A percentile compares a stretch with the other conserved stretches of the same genome.
These are phyloP conservation scores for Trogon melanurus DNA, from an alignment of 2,113 vertebrate species.

Conservation along the genomic window DNA sequence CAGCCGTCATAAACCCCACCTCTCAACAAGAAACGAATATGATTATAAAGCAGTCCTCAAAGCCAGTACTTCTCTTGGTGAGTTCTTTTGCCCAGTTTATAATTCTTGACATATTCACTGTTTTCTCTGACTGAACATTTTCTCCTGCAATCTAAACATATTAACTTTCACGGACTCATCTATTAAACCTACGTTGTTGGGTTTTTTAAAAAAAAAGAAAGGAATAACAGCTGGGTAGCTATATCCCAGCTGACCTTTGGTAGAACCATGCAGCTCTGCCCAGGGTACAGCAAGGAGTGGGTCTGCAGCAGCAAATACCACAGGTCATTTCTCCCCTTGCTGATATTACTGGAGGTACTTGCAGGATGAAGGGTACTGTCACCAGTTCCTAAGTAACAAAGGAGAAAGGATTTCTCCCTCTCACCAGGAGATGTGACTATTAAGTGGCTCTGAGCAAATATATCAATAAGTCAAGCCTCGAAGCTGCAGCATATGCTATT, in stretches of 20 bases:
- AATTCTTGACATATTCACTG: neutral
- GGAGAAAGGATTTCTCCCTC: neutral
- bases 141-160: neutral
- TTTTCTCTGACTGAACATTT: neutral
- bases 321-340: neutral
- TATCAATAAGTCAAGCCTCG: neutral
- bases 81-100: neutral
- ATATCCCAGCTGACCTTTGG: neutral
- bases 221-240: neutral
- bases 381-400: neutral
- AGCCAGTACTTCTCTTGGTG: neutral
- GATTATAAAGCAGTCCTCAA: neutral
- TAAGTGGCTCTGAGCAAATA: neutral
- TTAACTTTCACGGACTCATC: neutral
- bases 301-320: neutral
- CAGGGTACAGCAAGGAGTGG: neutral
- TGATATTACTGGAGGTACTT: neutral
- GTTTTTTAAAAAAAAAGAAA: neutral
- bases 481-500: neutral
- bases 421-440: neutral
- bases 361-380: neutral
- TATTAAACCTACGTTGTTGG: neutral
- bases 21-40: neutral
- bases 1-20: neutral
- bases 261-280: neutral